Evolutionary conservation across 2,888 invertebrate genomes (phyloP).

Genomic region (Drosophila siamana): DNA sequence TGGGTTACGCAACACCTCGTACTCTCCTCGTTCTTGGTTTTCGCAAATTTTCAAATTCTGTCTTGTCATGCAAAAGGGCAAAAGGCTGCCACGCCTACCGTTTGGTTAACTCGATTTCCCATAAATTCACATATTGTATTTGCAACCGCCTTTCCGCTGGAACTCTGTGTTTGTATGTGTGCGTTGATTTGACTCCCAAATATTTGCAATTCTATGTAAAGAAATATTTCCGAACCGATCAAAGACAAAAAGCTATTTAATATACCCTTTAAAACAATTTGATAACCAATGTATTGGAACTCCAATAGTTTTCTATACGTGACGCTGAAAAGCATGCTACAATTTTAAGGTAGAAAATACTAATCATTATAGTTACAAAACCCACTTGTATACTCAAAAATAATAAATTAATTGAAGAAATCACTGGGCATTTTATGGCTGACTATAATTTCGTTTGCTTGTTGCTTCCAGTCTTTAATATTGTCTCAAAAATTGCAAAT

Average conservation of each 20-base stretch:
- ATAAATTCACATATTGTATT: slow-evolving; percentile 49
- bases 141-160: not conserved
- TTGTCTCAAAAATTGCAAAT: not conserved
- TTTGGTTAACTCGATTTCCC: slow-evolving; percentile 54
- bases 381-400: too few relatives aligned
- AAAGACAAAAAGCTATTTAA: slow-evolving; percentile 2
- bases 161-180: not conserved
- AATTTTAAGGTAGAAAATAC: too few relatives aligned
- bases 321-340: not conserved
- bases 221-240: slow-evolving; percentile 30
- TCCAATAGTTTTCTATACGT: not conserved
- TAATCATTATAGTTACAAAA: too few relatives aligned
- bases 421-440: not conserved
- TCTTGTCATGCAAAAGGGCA: slow-evolving; percentile 50
- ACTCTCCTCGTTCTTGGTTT: slow-evolving; percentile 25
- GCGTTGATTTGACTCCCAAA: slow-evolving; percentile 17
- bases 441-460: not conserved
- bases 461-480: not conserved
- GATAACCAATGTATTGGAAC: not conserved
- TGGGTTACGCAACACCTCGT: slow-evolving; percentile 26
- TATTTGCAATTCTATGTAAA: slow-evolving; percentile 29
- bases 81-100: slow-evolving; percentile 42
- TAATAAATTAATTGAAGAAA: too few relatives aligned
- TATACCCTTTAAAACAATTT: not conserved
- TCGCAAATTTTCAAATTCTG: slow-evolving; percentile 44